Base-by-base conservation (phyloP, 2,113 vertebrate species). In the Petrocephalus microphthalmus region DNA sequence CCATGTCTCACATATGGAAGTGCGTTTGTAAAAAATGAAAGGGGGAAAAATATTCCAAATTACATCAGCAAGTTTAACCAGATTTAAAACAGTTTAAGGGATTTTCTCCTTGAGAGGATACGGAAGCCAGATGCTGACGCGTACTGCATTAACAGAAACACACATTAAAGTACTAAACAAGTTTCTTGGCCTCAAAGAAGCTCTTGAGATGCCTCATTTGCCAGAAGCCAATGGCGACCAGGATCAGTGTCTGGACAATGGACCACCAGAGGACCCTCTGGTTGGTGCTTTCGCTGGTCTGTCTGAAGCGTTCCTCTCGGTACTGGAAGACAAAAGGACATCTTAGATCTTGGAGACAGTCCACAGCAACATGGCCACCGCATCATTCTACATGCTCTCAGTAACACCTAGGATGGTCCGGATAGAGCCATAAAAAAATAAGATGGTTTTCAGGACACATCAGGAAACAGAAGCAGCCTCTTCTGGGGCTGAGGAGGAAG, bases 181-280 rank as follows among this genome's bases (percentile, higher is more conserved):
- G 95, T 92, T 98, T 98, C 95, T 98, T 98, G 90, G 97, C 97
- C 93, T 98, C 97, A 74, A 98, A 98, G 94, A 98, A 98, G 92
- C 97, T 97, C 95, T 98, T 98, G 64, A 98, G 96, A 89, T 98
- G 97, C 89, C 96, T 96, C 97, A 98, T 98, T 92, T 98, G 97
- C 97, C 97, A 98, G 91, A 97, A 96, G 1, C 97, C 97, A 15
- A 97, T 97, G 92, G 96, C 95, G 87, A 98, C 97, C 4, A 98
- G 96, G 91, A 98, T 98, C 81, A 98, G 95, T 0, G 97, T 98
- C 93, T 98, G 97, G 52, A 97, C 95, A 86, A 98, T 98, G 88
- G 97, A 98, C 97, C 97, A 98, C 97, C 97, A 98, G 17, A 98
- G 93, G 89, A 98, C 97, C 1, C 97, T 93, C 90, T 98, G 97